These are phyloP conservation scores for Pantala flavescens DNA, from an alignment of 1,140 invertebrate genomes.

Conservation along the genomic window DNA sequence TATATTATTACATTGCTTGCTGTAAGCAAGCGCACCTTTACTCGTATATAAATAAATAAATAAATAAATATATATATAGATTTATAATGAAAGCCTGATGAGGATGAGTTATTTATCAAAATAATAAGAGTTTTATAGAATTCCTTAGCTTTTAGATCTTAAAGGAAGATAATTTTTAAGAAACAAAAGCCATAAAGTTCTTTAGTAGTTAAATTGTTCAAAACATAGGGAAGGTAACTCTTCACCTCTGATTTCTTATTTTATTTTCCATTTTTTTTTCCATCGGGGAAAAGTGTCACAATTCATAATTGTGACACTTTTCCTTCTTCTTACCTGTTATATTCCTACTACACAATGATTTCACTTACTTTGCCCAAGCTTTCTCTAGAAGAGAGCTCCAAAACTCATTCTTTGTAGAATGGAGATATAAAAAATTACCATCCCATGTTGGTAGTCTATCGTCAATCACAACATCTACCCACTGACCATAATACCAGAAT, in stretches of 20 bases:
- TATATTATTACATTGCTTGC: too few relatives aligned
- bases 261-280: not conserved
- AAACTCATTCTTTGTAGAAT: constrained; percentile 52
- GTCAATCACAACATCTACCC: constrained; percentile 64
- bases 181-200: not conserved
- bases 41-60: too few relatives aligned
- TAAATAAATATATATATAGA: too few relatives aligned
- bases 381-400: constrained; percentile 64
- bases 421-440: constrained; percentile 52
- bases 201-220: not conserved
- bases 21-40: too few relatives aligned
- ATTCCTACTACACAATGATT: not conserved
- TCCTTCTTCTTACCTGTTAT: not conserved
- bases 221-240: not conserved
- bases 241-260: not conserved
- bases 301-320: not conserved
- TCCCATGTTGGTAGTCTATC: constrained; percentile 58
- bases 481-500: constrained; percentile 57
- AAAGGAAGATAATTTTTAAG: not conserved
- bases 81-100: too few relatives aligned
- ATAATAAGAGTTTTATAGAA: not conserved
- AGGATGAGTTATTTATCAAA: too few relatives aligned
- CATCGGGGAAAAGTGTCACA: not conserved
- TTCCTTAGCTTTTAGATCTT: not conserved
- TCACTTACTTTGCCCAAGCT: constrained; percentile 58